Percentiles rank a stretch among this genome's conserved stretches.
phyloP scores from a whole-genome alignment of 2,113 vertebrate species.

The Petaurus breviceps region DNA sequence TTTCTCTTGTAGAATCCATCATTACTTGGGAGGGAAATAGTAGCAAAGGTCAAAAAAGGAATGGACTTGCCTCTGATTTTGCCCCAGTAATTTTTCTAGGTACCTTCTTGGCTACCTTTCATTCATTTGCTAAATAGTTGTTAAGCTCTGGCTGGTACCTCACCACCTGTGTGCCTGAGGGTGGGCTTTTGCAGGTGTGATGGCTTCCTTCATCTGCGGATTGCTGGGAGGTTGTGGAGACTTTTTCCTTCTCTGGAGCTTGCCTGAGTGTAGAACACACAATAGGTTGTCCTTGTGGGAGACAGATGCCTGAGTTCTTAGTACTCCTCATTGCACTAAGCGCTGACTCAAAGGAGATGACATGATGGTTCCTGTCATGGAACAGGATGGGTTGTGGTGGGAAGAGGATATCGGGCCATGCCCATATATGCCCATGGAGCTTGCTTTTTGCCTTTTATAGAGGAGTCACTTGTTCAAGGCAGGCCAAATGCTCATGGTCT shows the following conservation, averaged over 20 bases:
- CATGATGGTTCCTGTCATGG: slow-evolving; percentile 75
- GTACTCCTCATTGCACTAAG: slow-evolving; percentile 58
- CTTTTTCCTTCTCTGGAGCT: not conserved
- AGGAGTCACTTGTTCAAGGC: slow-evolving; percentile 37
- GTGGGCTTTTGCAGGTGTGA: too few relatives aligned
- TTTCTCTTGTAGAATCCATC: too few relatives aligned
- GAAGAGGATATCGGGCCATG: slow-evolving; percentile 60
- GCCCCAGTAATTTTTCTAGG: too few relatives aligned
- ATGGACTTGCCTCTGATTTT: too few relatives aligned
- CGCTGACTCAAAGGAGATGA: slow-evolving; percentile 76
- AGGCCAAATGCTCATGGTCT: slow-evolving; percentile 10
- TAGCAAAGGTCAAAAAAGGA: too few relatives aligned
- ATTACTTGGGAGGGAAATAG: too few relatives aligned
- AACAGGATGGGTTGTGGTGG: slow-evolving; percentile 63
- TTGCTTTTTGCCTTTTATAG: slow-evolving; percentile 74
- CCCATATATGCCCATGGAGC: slow-evolving; percentile 65
- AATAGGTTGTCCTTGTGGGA: slow-evolving; percentile 35
- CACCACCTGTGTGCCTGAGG: too few relatives aligned
- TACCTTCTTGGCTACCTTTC: too few relatives aligned
- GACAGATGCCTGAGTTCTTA: slow-evolving; percentile 47
- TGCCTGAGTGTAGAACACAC: slow-evolving; percentile 28
- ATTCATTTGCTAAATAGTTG: too few relatives aligned
- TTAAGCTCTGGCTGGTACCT: too few relatives aligned
- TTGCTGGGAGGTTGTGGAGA: slow-evolving; percentile 17
- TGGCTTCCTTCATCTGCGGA: too few relatives aligned